Conservation (phyloP, 2,113 vertebrate genomes). For the Ramphastos sulfuratus region DNA sequence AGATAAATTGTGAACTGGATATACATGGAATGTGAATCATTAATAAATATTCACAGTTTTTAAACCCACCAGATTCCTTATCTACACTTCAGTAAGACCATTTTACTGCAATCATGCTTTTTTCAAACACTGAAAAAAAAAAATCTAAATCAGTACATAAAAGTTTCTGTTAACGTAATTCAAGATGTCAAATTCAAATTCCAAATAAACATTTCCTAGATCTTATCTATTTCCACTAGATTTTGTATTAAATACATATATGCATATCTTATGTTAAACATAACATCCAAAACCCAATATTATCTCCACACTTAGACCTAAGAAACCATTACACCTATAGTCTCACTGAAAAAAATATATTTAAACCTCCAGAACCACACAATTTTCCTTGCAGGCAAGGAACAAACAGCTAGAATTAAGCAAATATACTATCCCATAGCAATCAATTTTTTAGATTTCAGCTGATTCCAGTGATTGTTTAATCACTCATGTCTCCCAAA, state of each 20-base stretch:
- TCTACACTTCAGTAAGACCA: background rate
- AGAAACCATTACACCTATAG: constrained; percentile 63
- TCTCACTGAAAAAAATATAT: constrained; percentile 26
- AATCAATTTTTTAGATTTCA: constrained; percentile 51
- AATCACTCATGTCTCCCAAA: constrained; percentile 58
- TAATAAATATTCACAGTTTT: constrained; percentile 24
- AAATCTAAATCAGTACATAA: background rate
- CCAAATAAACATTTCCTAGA: constrained; percentile 14
- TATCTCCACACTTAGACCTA: constrained; percentile 34
- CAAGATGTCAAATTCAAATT: constrained; percentile 29
- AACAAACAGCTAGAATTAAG: constrained; percentile 63
- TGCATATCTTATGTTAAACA: constrained; percentile 6
- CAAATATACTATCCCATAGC: constrained; percentile 35
- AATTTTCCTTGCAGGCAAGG: constrained; percentile 65
- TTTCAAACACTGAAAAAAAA: constrained; percentile 12
- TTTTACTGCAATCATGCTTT: background rate
- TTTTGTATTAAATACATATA: constrained; percentile 5
- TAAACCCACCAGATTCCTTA: background rate
- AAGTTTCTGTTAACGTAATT: background rate
- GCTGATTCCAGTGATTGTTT: constrained; percentile 63
- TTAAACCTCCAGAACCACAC: constrained; percentile 46
- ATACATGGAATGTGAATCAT: background rate
- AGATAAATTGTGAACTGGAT: background rate
- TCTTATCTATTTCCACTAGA: constrained; percentile 47
- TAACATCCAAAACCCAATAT: constrained; percentile 44